phyloP scores from a whole-genome alignment of 2,113 vertebrate species.

The Burhinus oedicnemus region DNA sequence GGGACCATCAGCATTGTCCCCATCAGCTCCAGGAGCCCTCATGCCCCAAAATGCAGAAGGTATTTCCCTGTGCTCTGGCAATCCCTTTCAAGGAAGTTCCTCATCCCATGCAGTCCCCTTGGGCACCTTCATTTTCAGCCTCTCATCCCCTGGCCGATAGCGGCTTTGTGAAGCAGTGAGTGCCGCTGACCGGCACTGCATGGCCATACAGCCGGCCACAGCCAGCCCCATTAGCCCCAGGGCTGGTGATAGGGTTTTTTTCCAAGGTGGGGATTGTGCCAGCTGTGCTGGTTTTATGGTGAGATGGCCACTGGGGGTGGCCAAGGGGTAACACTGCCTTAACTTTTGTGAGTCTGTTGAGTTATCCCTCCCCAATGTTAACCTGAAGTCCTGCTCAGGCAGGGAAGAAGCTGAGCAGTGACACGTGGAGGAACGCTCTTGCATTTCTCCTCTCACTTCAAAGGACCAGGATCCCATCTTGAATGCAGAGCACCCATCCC shows the following conservation, averaged over 20 bases:
- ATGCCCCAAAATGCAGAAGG: not conserved
- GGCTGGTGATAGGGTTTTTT: not conserved
- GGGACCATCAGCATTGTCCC: not conserved
- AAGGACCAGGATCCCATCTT: not conserved
- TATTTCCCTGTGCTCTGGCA: not conserved
- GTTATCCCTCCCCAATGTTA: not conserved
- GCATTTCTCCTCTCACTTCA: not conserved
- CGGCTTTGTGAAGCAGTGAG: not conserved
- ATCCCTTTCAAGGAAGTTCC: not conserved
- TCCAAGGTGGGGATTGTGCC: not conserved
- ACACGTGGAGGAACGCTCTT: not conserved
- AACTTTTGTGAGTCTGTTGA: not conserved
- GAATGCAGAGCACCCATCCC: not conserved
- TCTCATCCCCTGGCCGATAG: not conserved
- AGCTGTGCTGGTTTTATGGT: not conserved
- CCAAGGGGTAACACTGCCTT: not conserved
- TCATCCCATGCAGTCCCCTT: not conserved
- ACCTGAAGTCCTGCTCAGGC: not conserved
- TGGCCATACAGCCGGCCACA: not conserved
- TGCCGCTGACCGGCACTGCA: no score
- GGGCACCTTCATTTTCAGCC: not conserved
- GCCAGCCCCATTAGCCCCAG: fast-evolving
- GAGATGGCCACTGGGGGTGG: not conserved
- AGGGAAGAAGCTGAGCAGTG: not conserved
- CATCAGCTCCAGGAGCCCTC: not conserved